phyloP scores from a whole-genome alignment of 2,888 invertebrate species.

The Oxystoma pomonae region DNA sequence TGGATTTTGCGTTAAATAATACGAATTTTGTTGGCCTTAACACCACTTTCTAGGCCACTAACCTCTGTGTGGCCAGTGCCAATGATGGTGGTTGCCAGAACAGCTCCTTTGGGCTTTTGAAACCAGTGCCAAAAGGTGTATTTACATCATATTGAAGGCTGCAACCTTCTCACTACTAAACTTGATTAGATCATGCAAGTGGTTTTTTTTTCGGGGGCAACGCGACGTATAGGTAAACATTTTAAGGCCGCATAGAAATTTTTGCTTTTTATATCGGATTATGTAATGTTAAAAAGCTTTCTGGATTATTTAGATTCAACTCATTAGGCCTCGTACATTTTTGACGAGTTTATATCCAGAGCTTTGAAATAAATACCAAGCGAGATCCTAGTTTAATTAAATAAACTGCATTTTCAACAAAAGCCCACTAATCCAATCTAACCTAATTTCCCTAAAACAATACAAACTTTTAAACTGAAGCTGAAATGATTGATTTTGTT shows the following conservation, averaged over 20 bases:
- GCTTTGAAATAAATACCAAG: too few relatives aligned
- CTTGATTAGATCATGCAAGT: neutral
- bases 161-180: neutral
- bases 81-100: neutral
- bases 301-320: neutral
- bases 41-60: neutral
- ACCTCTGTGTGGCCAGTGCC: neutral
- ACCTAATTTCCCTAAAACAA: too few relatives aligned
- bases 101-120: neutral
- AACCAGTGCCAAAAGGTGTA: neutral
- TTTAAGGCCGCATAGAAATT: neutral
- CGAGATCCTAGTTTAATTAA: too few relatives aligned
- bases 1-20: neutral
- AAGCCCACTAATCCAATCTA: too few relatives aligned
- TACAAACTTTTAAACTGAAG: neutral
- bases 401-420: too few relatives aligned
- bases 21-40: neutral
- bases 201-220: neutral
- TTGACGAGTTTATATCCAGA: too few relatives aligned
- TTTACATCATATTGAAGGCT: neutral
- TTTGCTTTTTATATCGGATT: neutral
- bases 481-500: neutral
- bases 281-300: neutral
- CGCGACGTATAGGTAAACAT: too few relatives aligned
- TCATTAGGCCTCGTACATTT: too few relatives aligned